Percentiles rank a stretch among this genome's conserved stretches.
Evolutionary conservation across 2,797 vertebrate species (phyloP).

Genomic region (Setipinna tenuifilis): DNA sequence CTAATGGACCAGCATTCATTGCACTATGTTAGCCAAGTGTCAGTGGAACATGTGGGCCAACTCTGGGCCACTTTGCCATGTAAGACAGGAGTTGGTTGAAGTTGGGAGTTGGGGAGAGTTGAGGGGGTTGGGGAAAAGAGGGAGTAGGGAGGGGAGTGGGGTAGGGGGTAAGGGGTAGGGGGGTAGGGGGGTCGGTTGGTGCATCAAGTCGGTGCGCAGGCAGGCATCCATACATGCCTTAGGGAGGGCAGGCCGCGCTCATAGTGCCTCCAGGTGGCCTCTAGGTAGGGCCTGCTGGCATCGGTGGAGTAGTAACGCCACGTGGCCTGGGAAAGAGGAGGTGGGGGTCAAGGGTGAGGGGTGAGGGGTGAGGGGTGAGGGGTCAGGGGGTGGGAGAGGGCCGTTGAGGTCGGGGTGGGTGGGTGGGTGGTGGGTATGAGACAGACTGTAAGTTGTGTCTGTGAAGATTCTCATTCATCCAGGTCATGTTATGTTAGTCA

Average conservation of each 20-base stretch:
- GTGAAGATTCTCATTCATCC: no score
- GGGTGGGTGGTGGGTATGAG: not conserved
- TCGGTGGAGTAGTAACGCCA: slow-evolving; percentile 76
- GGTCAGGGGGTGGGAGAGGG: slow-evolving; percentile 33
- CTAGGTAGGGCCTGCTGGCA: slow-evolving; percentile 68
- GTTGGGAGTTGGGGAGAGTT: not conserved
- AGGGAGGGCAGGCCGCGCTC: slow-evolving; percentile 72
- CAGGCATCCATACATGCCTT: slow-evolving; percentile 77
- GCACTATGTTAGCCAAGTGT: no score
- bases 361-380: slow-evolving; percentile 47
- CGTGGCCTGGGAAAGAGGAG: slow-evolving; percentile 63
- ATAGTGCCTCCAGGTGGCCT: slow-evolving; percentile 74
- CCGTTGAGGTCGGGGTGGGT: not conserved
- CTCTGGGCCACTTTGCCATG: no score
- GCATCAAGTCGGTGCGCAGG: slow-evolving; percentile 43
- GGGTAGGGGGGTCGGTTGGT: slow-evolving; percentile 27
- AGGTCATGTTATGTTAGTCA: no score
- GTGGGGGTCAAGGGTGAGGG: slow-evolving; percentile 32
- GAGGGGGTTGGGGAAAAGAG: slow-evolving; percentile 35
- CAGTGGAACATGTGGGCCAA: no score
- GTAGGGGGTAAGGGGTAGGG: not conserved
- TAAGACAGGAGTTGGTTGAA: not conserved
- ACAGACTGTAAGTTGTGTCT: not conserved
- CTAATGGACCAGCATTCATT: no score
- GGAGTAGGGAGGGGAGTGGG: slow-evolving; percentile 35